phyloP scores from a whole-genome alignment of 2,113 vertebrate species.

The Urocynchramus pylzowi region DNA sequence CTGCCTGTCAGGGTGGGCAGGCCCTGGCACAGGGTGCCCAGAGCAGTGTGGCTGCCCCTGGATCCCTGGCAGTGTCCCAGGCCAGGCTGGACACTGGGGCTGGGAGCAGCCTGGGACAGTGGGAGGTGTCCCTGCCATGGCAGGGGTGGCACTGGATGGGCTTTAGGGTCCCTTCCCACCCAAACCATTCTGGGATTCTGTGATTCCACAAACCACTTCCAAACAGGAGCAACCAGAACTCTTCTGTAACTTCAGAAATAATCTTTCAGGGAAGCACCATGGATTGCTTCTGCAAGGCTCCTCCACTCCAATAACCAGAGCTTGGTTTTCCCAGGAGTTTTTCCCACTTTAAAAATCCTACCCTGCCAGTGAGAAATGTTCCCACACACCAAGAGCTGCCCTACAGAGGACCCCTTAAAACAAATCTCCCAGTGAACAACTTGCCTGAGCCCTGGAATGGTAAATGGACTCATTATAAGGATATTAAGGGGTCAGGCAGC shows the following conservation, averaged over 20 bases:
- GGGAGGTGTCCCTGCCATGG: background rate
- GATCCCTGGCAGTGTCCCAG: background rate
- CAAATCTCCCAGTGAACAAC: conserved; percentile 71
- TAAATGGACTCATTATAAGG: conserved; percentile 99
- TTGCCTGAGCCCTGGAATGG: conserved; percentile 83
- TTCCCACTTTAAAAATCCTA: background rate
- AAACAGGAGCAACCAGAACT: background rate
- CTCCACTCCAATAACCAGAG: background rate
- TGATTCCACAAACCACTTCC: background rate
- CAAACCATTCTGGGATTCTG: background rate
- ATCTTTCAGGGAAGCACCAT: background rate
- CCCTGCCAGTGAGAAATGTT: conserved; percentile 2
- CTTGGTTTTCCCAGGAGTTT: background rate
- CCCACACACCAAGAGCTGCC: conserved; percentile 46
- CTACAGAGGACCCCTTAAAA: conserved; percentile 60
- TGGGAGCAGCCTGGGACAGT: fast-evolving
- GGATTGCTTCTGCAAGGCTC: background rate
- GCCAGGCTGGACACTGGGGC: fast-evolving
- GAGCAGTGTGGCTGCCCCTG: background rate
- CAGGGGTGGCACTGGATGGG: background rate
- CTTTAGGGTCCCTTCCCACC: background rate
- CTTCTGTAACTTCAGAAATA: background rate
- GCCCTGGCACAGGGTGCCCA: background rate
- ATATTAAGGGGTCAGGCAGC: conserved; percentile 98
- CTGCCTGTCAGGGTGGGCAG: background rate